These are phyloP conservation scores for Rhinogobio ventralis DNA, from an alignment of 2,797 vertebrate genomes.

Conservation along the genomic window DNA sequence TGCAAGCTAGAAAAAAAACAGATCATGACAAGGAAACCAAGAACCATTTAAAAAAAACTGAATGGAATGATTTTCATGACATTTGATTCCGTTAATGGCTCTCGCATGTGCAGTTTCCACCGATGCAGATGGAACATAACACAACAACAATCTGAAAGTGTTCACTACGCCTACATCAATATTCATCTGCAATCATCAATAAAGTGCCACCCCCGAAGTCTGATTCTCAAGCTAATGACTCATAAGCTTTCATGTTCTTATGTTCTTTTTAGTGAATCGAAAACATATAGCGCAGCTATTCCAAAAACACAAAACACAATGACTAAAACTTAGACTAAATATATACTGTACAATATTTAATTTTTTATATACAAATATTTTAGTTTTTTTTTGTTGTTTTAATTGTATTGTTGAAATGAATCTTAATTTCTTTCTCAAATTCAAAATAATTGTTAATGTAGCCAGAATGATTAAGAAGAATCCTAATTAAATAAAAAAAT, in stretches of 20 bases:
- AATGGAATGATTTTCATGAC: not conserved
- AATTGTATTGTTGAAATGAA: not conserved
- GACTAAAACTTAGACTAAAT: too few relatives aligned
- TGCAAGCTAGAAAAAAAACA: not conserved
- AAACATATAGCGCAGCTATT: too few relatives aligned
- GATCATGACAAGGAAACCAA: not conserved
- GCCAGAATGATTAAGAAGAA: too few relatives aligned
- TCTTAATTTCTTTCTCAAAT: not conserved
- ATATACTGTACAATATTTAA: too few relatives aligned
- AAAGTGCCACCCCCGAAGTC: not conserved
- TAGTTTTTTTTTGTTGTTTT: not conserved
- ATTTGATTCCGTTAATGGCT: not conserved
- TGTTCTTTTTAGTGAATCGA: not conserved
- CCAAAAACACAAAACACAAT: too few relatives aligned
- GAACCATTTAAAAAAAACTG: not conserved
- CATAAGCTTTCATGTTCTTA: too few relatives aligned
- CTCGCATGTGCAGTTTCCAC: not conserved
- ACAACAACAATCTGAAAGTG: not conserved
- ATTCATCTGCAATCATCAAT: constrained; percentile 1
- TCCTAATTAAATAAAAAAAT: too few relatives aligned
- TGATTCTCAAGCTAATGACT: not conserved
- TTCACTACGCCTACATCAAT: not conserved
- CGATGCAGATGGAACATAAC: not conserved
- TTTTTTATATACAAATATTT: too few relatives aligned
- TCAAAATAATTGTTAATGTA: too few relatives aligned